Conservation (phyloP, 1,140 invertebrate genomes). For the Micrasema longulum region DNA sequence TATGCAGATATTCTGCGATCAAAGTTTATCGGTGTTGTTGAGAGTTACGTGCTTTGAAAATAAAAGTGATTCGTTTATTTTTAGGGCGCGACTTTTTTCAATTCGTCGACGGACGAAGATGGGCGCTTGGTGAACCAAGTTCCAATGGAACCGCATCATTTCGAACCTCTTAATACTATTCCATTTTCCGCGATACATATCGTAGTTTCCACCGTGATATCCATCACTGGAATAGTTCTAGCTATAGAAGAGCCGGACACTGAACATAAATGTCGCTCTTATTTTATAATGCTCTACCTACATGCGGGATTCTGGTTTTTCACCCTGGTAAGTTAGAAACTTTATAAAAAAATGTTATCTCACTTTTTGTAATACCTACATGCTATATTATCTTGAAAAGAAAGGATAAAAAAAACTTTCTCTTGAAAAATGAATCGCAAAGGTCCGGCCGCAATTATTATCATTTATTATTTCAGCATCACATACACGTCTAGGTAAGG, state of each 20-base stretch:
- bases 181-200: slow-evolving; percentile 60
- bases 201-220: slow-evolving; percentile 68
- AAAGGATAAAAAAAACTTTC: no score
- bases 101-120: slow-evolving; percentile 58
- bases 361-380: no score
- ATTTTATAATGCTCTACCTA: slow-evolving; percentile 75
- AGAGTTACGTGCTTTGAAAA: slow-evolving; percentile 29
- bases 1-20: neutral
- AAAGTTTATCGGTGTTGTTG: neutral
- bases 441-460: no score
- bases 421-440: no score
- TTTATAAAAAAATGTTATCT: no score
- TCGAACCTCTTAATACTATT: slow-evolving; percentile 67
- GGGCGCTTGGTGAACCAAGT: slow-evolving; percentile 69
- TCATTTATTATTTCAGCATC: no score
- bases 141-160: slow-evolving; percentile 66
- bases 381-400: no score
- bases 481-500: no score
- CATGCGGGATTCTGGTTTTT: slow-evolving; percentile 73
- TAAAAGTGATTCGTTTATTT: slow-evolving; percentile 50
- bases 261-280: slow-evolving; percentile 71
- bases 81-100: slow-evolving; percentile 70
- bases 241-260: slow-evolving; percentile 67
- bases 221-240: slow-evolving; percentile 71
- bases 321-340: slow-evolving; percentile 66